phyloP scores from a whole-genome alignment of 1,140 invertebrate species.

The Caenorhabditis brenneri region DNA sequence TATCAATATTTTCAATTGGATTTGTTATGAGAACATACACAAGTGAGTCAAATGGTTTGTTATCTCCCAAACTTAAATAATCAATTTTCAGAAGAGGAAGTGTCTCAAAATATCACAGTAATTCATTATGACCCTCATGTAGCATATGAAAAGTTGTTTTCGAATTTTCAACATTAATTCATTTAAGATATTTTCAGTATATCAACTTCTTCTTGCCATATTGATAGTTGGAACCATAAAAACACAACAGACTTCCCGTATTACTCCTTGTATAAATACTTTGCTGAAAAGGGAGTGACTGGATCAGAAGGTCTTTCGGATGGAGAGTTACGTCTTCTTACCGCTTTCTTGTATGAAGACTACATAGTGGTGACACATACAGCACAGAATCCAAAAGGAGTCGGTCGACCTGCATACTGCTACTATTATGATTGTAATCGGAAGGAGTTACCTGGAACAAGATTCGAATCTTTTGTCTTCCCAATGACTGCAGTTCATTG shows the following conservation, averaged over 20 bases:
- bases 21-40: background rate
- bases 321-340: background rate
- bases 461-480: background rate
- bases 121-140: background rate
- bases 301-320: background rate
- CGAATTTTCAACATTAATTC: background rate
- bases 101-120: background rate
- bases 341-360: background rate
- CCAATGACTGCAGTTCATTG: slow-evolving; percentile 18
- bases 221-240: background rate
- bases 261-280: background rate
- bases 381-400: background rate
- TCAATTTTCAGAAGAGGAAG: background rate
- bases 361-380: background rate
- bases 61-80: background rate
- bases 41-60: background rate
- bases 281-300: background rate
- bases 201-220: background rate
- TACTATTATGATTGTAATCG: background rate
- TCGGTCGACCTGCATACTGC: background rate
- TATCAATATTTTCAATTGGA: background rate
- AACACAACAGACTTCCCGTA: background rate
- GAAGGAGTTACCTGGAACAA: background rate
- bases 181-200: background rate
- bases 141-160: background rate